These are phyloP conservation scores for Saimiri boliviensis DNA, from an alignment of 2,113 vertebrate species.

Conservation along the genomic window DNA sequence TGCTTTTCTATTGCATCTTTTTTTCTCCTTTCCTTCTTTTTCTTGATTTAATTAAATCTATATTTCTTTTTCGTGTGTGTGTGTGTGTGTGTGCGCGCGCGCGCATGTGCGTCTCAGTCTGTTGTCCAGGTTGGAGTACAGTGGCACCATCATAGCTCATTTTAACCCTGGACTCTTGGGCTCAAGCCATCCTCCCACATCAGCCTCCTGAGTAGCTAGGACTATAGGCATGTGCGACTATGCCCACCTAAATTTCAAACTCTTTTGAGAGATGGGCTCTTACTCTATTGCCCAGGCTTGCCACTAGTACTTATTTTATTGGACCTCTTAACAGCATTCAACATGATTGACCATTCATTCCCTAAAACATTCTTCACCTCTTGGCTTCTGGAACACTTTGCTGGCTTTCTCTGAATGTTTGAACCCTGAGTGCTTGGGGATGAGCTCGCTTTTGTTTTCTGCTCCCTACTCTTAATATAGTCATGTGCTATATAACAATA, in stretches of 20 bases:
- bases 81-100: neutral
- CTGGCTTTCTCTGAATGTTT: neutral
- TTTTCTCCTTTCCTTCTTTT: neutral
- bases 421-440: neutral
- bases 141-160: too few species aligned
- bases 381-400: neutral
- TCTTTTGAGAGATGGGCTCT: too few species aligned
- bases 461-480: neutral
- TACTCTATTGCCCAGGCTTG: too few species aligned
- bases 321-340: neutral
- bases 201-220: too few species aligned
- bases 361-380: neutral
- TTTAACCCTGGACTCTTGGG: too few species aligned
- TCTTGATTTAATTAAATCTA: neutral
- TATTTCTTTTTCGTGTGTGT: neutral
- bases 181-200: too few species aligned
- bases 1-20: neutral
- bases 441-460: neutral
- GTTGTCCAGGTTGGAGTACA: too few species aligned
- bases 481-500: neutral
- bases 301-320: neutral
- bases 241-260: too few species aligned
- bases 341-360: neutral
- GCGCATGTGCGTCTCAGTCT: too few species aligned
- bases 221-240: too few species aligned